phyloP scores from a whole-genome alignment of 2,113 vertebrate species.

The Mugil cephalus region DNA sequence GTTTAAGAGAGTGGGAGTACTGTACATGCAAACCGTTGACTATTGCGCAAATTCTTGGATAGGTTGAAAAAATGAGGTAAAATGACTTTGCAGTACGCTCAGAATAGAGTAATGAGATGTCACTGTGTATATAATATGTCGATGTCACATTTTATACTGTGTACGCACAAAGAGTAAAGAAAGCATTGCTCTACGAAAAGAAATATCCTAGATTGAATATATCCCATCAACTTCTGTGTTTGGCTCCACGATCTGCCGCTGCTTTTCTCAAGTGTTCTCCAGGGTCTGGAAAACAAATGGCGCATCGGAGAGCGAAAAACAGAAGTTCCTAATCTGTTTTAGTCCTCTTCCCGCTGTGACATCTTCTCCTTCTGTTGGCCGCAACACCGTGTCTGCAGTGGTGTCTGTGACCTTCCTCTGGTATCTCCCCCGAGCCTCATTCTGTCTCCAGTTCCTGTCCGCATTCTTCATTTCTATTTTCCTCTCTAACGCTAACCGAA shows the following conservation, averaged over 20 bases:
- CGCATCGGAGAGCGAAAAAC: background rate
- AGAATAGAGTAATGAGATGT: too few relatives aligned
- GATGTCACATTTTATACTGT: too few relatives aligned
- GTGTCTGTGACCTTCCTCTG: constrained; percentile 45
- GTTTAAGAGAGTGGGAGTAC: too few relatives aligned
- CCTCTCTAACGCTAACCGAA: background rate
- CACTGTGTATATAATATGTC: too few relatives aligned
- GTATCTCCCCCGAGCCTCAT: constrained; percentile 18
- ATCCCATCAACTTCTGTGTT: background rate
- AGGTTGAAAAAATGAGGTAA: too few relatives aligned
- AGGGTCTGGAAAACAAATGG: constrained; percentile 26
- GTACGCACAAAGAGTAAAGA: too few relatives aligned
- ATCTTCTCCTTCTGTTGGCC: constrained; percentile 35
- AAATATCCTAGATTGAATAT: too few relatives aligned
- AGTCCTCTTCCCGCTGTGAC: constrained; percentile 17
- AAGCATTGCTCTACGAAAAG: too few relatives aligned
- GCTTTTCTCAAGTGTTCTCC: background rate
- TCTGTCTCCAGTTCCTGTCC: constrained; percentile 7
- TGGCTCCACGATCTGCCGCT: background rate
- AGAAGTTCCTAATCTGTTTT: constrained; percentile 19
- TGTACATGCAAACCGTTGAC: too few relatives aligned
- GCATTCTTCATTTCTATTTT: constrained; percentile 25
- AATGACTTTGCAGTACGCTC: too few relatives aligned
- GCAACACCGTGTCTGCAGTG: constrained; percentile 8
- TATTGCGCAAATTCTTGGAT: too few relatives aligned